Conservation (phyloP, 2,888 invertebrate genomes). For the Gibbula magus region DNA sequence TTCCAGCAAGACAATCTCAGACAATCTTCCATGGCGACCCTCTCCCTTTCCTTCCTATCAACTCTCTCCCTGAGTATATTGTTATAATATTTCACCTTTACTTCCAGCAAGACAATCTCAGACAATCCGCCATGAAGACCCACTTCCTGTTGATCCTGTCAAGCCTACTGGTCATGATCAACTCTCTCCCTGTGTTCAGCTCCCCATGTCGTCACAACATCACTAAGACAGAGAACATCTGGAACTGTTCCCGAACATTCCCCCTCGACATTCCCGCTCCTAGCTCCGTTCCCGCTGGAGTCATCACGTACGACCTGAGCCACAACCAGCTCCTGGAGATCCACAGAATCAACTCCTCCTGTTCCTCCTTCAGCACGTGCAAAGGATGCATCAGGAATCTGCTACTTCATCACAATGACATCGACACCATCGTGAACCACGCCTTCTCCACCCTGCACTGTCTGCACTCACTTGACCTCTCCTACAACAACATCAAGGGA, state of each 20-base stretch:
- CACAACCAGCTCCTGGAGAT: constrained; percentile 11
- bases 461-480: constrained; percentile 30
- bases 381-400: constrained; percentile 29
- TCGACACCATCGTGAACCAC: constrained; percentile 23
- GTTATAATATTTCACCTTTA: too few species aligned
- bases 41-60: too few species aligned
- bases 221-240: neutral
- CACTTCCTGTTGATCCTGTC: neutral
- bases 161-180: neutral
- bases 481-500: constrained; percentile 29
- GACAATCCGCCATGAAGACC: neutral
- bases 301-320: neutral
- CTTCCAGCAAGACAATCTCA: too few species aligned
- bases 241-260: constrained; percentile 24
- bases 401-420: constrained; percentile 28
- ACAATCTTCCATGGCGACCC: too few species aligned
- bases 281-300: neutral
- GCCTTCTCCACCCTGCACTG: constrained; percentile 29
- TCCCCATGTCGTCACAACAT: neutral
- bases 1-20: too few species aligned
- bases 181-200: neutral
- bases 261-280: neutral
- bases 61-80: too few species aligned
- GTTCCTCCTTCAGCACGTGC: neutral
- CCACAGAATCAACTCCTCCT: constrained; percentile 16